These are phyloP conservation scores for Amblyopsis rosae DNA, from an alignment of 2,113 vertebrate genomes.

Conservation along the genomic window DNA sequence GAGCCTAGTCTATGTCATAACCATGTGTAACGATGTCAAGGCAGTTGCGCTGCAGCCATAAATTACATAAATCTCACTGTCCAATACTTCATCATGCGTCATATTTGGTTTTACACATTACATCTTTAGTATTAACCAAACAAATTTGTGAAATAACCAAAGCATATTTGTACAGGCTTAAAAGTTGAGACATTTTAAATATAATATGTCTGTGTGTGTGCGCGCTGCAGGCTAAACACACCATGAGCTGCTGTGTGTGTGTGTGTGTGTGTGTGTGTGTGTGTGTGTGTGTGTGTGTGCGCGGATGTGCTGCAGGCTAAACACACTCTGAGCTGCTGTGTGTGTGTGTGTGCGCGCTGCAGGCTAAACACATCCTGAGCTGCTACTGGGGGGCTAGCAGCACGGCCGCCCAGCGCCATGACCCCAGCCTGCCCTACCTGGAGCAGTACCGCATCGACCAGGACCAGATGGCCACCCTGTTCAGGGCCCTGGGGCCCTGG, in stretches of 20 bases:
- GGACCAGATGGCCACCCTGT: slow-evolving; percentile 88
- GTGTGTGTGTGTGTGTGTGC: background rate
- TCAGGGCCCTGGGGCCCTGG: slow-evolving; percentile 85
- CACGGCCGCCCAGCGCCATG: slow-evolving; percentile 78
- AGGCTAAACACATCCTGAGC: slow-evolving; percentile 93
- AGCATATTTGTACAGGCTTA: too few relatives aligned
- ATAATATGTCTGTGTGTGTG: slow-evolving; percentile 1
- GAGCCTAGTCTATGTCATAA: too few relatives aligned
- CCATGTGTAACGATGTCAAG: too few relatives aligned
- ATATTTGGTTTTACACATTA: too few relatives aligned
- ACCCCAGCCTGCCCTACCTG: slow-evolving; percentile 93
- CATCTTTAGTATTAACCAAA: too few relatives aligned
- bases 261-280: slow-evolving; percentile 9
- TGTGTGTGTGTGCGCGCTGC: slow-evolving; percentile 20
- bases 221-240: slow-evolving; percentile 85
- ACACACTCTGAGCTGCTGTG: too few relatives aligned
- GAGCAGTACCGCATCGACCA: slow-evolving; percentile 94
- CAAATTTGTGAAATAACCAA: too few relatives aligned
- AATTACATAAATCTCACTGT: too few relatives aligned
- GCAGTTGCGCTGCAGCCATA: too few relatives aligned
- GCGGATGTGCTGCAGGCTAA: slow-evolving; percentile 12
- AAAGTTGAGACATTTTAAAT: too few relatives aligned
- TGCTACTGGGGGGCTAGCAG: slow-evolving; percentile 92
- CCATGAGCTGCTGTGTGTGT: slow-evolving; percentile 86
- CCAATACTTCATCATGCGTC: too few relatives aligned